Base-by-base conservation (phyloP, 2,113 vertebrate species). In the Progne subis region DNA sequence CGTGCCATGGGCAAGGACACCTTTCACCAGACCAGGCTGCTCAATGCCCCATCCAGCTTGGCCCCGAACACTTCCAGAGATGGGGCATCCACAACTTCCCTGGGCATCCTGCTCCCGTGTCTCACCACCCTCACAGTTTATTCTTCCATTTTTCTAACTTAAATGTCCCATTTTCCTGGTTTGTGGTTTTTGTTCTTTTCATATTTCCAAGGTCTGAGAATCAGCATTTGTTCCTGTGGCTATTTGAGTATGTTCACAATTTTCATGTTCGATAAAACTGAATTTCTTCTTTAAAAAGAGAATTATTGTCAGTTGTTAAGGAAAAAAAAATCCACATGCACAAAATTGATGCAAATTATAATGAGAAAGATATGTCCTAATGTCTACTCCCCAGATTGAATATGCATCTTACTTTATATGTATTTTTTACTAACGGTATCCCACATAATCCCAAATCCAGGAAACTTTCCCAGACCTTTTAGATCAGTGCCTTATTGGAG, bases 251-350 rank as follows among this genome's bases (percentile, higher is more conserved):
- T 65, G 24, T 72, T 90, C 32, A 41, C 18, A 69, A 18, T 90
- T 90, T 90, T 80, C 11, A 20, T n/a, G 13, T 65, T 85, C 65
- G 34, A n/a, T 80, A 53, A 86, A 88, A 60, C 13, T 68, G 4
- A 49, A 64, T 70, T 59, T 81, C 32, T 75, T 61, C 8, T 63
- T 32, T 6, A 10, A 74, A 89, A 75, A 80, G 75, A 11, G 1
- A 0, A 24, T 25, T 67, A 0, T n/a, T 80, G 52, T 80, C 8
- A 7, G 31, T 24, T 0, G 1, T 71, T 64, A 41, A 60, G 18
- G 61, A 9, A 53, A 70, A 53, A 70, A 56, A 39, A 59, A 44
- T 24, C 10, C 1, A 1, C 3, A 23, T 0, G 1, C 24, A 31
- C 17, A 64, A 53, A 34, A 60, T 26, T 60, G 41, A 52, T 83